Evolutionary conservation across 2,797 vertebrate species (phyloP), one percentile per base, ranked within the genome.

Genomic region (Podargus strigoides): DNA sequence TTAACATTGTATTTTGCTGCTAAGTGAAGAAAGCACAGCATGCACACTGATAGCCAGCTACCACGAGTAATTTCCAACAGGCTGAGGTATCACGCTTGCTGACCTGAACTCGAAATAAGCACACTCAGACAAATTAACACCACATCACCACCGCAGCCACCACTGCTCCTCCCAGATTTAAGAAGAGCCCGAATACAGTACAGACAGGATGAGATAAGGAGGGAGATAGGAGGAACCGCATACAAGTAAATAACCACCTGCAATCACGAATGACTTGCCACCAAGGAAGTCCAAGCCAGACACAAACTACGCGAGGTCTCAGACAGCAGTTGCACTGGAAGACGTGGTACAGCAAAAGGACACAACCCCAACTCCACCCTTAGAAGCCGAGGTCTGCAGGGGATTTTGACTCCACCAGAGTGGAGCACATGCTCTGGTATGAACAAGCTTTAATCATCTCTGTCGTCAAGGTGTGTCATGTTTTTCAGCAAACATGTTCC

Each of bases 171-270:
- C 69, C 52, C 69, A 79, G 75, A 82, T 82, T 82, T 30, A 18
- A 85, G 64, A 37, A 13, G 50, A 64, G 69, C 44, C 47, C 19
- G 47, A 74, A 86, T 47, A 47, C 37, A 4, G 46, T 3, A 56
- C 75, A 96, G 89, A 69, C 22, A 30, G 76, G 63, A 86, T n/a
- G 89, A 95, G 92, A 95, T 93, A 82, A 90, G 85, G 70, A 81
- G 55, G 27, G 47, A 64, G 95, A 90, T 32, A 94, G 59, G 41
- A 82, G 59, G 80, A 96, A 90, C 95, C 27, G 0, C 58, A 26
- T 10, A 44, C 2, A 17, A 79, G 67, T 69, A 72, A 88, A 70
- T 52, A 73, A 84, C 85, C 87, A 95, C 77, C 80, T 96, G 91
- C 83, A 89, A 82, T 85, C 77, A 46, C 2, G 0, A 75, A 56